A percentile compares a stretch with the other conserved stretches of the same genome.
Conservation (phyloP, 2,113 vertebrate genomes). For the Eulacestoma nigropectus region DNA sequence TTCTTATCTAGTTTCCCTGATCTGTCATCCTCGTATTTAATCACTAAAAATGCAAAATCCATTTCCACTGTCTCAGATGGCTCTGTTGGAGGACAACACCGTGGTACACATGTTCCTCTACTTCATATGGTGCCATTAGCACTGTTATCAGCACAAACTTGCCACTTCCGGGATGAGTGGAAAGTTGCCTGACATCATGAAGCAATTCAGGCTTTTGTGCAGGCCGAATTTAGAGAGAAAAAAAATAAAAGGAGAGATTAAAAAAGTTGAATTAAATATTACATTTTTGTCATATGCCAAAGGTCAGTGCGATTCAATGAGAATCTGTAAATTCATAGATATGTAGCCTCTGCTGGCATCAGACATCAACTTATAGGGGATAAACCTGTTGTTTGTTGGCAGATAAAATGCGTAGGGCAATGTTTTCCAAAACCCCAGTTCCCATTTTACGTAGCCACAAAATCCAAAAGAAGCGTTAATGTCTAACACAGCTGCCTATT, state of each 20-base stretch:
- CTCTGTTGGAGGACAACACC: not conserved
- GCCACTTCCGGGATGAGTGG: not conserved
- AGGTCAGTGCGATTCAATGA: not conserved
- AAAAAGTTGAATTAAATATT: not conserved
- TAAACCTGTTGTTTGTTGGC: not conserved
- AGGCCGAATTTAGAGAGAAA: not conserved
- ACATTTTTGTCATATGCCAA: not conserved
- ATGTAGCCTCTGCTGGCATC: not conserved
- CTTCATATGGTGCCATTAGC: not conserved
- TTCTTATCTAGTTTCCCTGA: not conserved
- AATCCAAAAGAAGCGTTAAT: not conserved
- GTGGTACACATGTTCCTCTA: not conserved
- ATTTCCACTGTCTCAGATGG: not conserved
- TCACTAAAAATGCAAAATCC: not conserved
- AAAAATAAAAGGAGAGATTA: fast-evolving
- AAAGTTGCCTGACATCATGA: not conserved
- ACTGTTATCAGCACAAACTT: not conserved
- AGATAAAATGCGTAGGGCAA: not conserved
- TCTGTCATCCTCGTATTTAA: not conserved
- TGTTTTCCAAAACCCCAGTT: not conserved
- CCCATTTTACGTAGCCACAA: not conserved
- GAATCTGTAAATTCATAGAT: not conserved
- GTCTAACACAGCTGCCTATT: not conserved
- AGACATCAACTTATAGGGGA: not conserved
- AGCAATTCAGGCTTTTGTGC: not conserved